Base-by-base conservation (phyloP, 2,888 invertebrate genomes). In the Pinctada fucata region DNA sequence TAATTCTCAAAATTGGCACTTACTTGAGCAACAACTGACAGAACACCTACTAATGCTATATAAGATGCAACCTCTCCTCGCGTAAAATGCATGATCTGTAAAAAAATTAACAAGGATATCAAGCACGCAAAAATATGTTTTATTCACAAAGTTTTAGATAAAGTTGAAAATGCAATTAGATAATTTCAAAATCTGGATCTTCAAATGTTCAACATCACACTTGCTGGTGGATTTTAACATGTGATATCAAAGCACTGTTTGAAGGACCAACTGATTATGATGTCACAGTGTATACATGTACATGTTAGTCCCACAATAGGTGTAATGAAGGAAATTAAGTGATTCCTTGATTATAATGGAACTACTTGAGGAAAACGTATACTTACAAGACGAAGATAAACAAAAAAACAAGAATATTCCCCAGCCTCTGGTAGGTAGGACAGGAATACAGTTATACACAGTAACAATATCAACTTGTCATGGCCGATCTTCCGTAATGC, bases 361-460 rank as follows among this genome's bases (percentile, higher is more conserved):
- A 31, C 31, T 31, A 31, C 31, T 31, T 31, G 31, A 31, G 31
- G 31, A 31, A 31, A 31, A 31, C 31, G 31, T 64, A 74, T 81
- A 92, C 94, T 92, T 90, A 95, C 97, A 92, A 99, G 94, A 94
- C 97, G 97, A 86, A 99, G 95, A 94, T 99, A 99, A 90, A 99
- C 99, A 94, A 99, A 99, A 94, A 99, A 99, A 94, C 99, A 99
- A 79, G 99, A 99, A 94, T 99, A 99, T 94, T 99, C 98, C 86
- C 99, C 99, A 65, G 94, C 94, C 94, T 99, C 99, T 2, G 99
- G 99, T 88, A 99, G 94, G 93, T 99, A 99, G 47, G 99, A 99
- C 79, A 99, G 95, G 93, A 99, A 97, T 90, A 99, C 99, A 72
- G 99, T 97, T 86, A 98, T 96, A 93, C 99, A 99, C 90, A 99